Base-by-base conservation (phyloP, 2,888 invertebrate species). In the Thymelicus acteon region DNA sequence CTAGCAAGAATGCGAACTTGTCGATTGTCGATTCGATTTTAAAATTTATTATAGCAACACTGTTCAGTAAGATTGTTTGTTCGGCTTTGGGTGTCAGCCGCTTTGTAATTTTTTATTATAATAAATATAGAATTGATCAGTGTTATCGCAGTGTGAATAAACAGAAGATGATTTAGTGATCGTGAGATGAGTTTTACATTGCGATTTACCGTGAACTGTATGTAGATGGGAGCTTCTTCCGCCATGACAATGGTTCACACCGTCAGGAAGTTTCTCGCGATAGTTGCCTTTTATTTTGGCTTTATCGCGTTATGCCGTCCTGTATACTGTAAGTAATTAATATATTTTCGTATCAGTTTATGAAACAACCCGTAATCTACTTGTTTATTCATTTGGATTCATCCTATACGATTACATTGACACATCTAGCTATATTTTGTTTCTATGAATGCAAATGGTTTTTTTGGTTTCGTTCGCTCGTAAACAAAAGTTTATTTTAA, bases 51-150 rank as follows among this genome's bases (percentile, higher is more conserved):
- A 82, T 85, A 82, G 85, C 77, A 89, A 87, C 85, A 84, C 79
- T 80, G 39, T 40, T 71, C 71, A 82, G 81, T 82, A 76, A 76
- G 81, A 88, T 92, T 92, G 92, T 91, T 92, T 91, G 93, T 92
- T 90, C 93, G 93, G 93, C 92, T 89, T 93, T 89, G 92, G 91
- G 92, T 93, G 93, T 91, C 92, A 93, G 89, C 90, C 89, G 90
- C 87, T 85, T 87, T 85, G 80, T 86, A 85, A 85, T 89, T 90
- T 91, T 89, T 82, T 82, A 82, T 81, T 84, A 82, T 85, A 84
- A 83, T 85, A 88, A 85, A 83, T 88, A 82, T 83, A 84, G 84
- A 87, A 89, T 80, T 85, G 89, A 80, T 85, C 83, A 84, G 85
- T 88, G 84, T 80, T 89, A 83, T 83, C 80, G 75, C 77, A 80